Evolutionary conservation across 1,140 invertebrate genomes (phyloP).

Genomic region (Drosophila equinoxialis): DNA sequence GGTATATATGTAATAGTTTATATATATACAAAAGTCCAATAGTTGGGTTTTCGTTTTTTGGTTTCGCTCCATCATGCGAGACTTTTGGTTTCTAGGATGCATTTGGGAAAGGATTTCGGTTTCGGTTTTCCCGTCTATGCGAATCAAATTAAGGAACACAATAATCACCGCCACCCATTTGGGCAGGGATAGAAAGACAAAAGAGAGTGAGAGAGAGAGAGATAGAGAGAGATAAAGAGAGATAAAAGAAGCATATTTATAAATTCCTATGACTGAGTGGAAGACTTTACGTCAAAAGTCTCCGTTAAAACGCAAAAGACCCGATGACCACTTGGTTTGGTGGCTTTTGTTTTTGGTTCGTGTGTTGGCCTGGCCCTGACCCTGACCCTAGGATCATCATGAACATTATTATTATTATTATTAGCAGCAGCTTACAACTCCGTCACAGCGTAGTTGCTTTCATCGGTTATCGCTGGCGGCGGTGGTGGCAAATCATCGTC

Average conservation of each 20-base stretch:
- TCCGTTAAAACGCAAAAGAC: not conserved
- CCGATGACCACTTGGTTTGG: not conserved
- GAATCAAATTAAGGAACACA: slow-evolving; percentile 17
- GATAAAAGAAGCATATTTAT: not conserved
- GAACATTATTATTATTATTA: not conserved
- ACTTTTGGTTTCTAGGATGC: slow-evolving; percentile 6
- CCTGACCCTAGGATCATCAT: not conserved
- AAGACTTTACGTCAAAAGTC: slow-evolving; percentile 5
- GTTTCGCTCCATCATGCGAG: not conserved
- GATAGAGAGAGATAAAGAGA: not conserved
- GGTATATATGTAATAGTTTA: slow-evolving; percentile 12
- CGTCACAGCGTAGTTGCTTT: slow-evolving; percentile 82
- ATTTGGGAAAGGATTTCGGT: slow-evolving; percentile 41
- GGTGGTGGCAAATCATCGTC: slow-evolving; percentile 78
- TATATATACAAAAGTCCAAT: slow-evolving; percentile 70
- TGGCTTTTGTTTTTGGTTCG: no score
- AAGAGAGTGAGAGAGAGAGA: no score
- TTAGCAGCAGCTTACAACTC: slow-evolving; percentile 68
- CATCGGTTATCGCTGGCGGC: slow-evolving; percentile 79
- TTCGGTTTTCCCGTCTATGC: not conserved
- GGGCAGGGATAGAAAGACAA: not conserved
- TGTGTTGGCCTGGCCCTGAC: slow-evolving; percentile 8
- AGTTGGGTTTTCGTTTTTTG: slow-evolving; percentile 19
- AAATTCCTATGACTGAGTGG: slow-evolving; percentile 4
- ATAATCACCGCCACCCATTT: not conserved